These are phyloP conservation scores for Isurus oxyrinchus DNA, from an alignment of 2,113 vertebrate genomes.

Conservation along the genomic window DNA sequence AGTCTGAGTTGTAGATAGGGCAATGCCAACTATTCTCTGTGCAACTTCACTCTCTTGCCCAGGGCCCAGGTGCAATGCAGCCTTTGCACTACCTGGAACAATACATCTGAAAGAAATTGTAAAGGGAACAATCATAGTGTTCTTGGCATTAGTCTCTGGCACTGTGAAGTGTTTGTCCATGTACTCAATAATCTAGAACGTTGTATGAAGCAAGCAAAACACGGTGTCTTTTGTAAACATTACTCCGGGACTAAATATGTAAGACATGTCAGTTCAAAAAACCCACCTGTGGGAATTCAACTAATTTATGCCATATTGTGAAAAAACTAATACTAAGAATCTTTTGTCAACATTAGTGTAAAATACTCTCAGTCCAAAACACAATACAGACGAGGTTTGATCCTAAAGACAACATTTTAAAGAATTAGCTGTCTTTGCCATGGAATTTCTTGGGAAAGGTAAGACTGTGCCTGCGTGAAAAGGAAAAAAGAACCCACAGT, in stretches of 20 bases:
- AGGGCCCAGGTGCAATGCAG: not conserved
- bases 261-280: slow-evolving; percentile 33
- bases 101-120: slow-evolving; percentile 31
- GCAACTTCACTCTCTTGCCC: not conserved
- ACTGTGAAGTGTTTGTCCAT: slow-evolving; percentile 23
- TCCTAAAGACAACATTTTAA: slow-evolving; percentile 60
- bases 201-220: slow-evolving; percentile 33
- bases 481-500: slow-evolving; percentile 36
- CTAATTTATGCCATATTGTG: slow-evolving; percentile 36
- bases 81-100: not conserved
- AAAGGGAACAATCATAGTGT: slow-evolving; percentile 24
- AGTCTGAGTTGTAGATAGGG: not conserved
- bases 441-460: slow-evolving; percentile 46
- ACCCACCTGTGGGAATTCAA: slow-evolving; percentile 37
- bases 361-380: slow-evolving; percentile 56
- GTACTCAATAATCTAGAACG: not conserved
- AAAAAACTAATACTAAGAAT: slow-evolving; percentile 56
- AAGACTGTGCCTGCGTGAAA: slow-evolving; percentile 56
- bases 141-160: slow-evolving; percentile 11
- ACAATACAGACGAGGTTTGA: slow-evolving; percentile 50
- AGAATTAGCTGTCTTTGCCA: slow-evolving; percentile 46
- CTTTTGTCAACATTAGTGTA: slow-evolving; percentile 54
- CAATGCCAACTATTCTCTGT: not conserved
- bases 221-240: slow-evolving; percentile 19
- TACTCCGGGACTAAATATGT: slow-evolving; percentile 23